phyloP scores from a whole-genome alignment of 2,888 invertebrate genomes.

The Ctena decussata region DNA sequence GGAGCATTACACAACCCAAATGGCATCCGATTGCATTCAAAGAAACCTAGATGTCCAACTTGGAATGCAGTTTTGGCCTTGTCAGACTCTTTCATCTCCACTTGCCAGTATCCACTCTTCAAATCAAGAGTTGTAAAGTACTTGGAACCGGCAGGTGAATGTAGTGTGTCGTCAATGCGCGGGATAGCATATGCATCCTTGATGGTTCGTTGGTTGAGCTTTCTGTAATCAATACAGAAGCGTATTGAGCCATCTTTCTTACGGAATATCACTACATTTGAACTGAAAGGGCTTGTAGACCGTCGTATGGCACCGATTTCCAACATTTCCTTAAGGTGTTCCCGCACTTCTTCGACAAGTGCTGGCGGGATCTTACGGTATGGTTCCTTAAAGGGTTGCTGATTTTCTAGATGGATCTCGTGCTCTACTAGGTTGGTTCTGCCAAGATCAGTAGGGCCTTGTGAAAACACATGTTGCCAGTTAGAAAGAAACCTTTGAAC shows the following conservation, averaged over 20 bases:
- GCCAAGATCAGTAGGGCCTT: constrained; percentile 22
- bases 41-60: too few species aligned
- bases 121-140: too few species aligned
- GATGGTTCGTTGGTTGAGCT: constrained; percentile 25
- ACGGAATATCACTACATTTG: constrained; percentile 32
- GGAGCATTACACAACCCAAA: too few species aligned
- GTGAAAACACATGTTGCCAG: constrained; percentile 28
- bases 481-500: constrained; percentile 5
- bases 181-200: too few species aligned
- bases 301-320: constrained; percentile 25
- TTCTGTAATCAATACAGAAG: constrained; percentile 31
- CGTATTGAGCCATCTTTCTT: constrained; percentile 31
- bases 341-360: constrained; percentile 23
- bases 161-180: too few species aligned
- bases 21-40: too few species aligned
- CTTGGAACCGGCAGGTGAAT: too few species aligned
- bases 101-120: too few species aligned
- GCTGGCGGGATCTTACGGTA: constrained; percentile 22
- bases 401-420: constrained; percentile 27
- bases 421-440: constrained; percentile 20
- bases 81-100: too few species aligned
- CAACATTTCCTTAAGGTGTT: constrained; percentile 39
- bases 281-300: constrained; percentile 25
- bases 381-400: constrained; percentile 36
- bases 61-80: constrained; percentile 36